phyloP scores from a whole-genome alignment of 2,113 vertebrate species.

The Mus musculus region DNA sequence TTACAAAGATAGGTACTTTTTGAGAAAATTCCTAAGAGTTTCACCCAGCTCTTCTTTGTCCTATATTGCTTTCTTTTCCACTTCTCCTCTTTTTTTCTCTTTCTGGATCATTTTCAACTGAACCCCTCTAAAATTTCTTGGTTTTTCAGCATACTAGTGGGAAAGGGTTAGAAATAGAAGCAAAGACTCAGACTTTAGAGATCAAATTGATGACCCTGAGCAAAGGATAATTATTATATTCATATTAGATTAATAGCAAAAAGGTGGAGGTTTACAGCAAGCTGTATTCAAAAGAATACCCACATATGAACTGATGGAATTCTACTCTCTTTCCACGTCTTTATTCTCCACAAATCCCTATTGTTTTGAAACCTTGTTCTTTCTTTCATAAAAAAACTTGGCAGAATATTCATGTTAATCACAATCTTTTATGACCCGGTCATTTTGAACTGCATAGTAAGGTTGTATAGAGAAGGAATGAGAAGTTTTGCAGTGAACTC shows the following conservation, averaged over 20 bases:
- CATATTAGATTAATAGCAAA: neutral
- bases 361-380: neutral
- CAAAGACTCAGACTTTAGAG: neutral
- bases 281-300: neutral
- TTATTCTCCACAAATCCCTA: neutral
- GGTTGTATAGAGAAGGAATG: neutral
- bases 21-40: neutral
- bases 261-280: neutral
- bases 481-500: neutral
- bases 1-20: neutral
- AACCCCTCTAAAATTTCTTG: neutral
- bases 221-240: neutral
- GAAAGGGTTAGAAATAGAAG: constrained; percentile 1
- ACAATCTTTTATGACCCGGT: neutral
- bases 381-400: neutral
- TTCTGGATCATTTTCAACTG: neutral
- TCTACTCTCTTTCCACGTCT: neutral
- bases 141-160: neutral
- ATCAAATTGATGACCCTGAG: neutral
- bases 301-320: neutral
- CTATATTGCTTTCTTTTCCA: neutral
- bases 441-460: neutral
- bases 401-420: neutral
- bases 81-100: neutral
- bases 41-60: neutral